Conservation (phyloP, 2,113 vertebrate species). For the Delphinapterus leucas region DNA sequence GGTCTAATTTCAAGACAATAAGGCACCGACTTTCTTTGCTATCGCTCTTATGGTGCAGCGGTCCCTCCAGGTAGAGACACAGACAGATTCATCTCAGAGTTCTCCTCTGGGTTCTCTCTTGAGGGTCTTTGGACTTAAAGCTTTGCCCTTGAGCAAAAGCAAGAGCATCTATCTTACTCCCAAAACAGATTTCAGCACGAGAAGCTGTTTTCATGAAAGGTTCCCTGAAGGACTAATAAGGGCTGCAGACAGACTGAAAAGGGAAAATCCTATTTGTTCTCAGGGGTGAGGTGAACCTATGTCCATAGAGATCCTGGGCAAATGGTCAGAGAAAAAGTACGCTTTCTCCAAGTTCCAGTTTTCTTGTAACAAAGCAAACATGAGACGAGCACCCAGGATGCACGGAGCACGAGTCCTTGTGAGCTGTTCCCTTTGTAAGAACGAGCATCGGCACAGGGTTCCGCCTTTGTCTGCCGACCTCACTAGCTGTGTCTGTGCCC, state of each 20-base stretch:
- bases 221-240: not conserved
- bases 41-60: accelerated
- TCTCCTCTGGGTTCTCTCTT: not conserved
- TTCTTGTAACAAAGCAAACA: not conserved
- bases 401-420: accelerated
- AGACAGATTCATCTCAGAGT: not conserved
- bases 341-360: not conserved
- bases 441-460: accelerated
- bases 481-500: not conserved
- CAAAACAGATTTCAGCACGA: not conserved
- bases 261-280: not conserved
- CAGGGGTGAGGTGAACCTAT: not conserved
- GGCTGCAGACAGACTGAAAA: not conserved
- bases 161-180: not conserved
- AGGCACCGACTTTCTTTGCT: not conserved
- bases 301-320: not conserved
- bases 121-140: not conserved
- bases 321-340: not conserved
- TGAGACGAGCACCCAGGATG: accelerated
- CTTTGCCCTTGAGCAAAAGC: not conserved
- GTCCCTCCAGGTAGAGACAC: not conserved
- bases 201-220: not conserved
- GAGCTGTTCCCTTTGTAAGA: not conserved
- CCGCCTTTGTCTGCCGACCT: not conserved
- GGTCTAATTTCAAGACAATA: not conserved